Evolutionary conservation across 2,113 vertebrate species (phyloP).

Genomic region (Numenius arquata): DNA sequence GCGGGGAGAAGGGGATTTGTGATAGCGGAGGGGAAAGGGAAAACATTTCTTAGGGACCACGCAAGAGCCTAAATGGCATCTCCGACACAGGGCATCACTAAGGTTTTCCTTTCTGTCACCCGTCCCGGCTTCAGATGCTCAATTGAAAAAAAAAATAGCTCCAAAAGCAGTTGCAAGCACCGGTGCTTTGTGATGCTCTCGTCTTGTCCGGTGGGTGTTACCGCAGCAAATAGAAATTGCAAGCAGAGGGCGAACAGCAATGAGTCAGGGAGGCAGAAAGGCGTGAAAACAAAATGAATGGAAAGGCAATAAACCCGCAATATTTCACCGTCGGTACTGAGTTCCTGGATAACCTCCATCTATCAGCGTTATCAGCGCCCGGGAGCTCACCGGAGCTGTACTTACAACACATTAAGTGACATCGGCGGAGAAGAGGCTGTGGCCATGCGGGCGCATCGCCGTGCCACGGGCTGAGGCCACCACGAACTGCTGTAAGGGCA

Average conservation of each 20-base stretch:
- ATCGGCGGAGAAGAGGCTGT: neutral
- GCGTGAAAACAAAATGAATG: conserved; percentile 57
- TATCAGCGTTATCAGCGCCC: neutral
- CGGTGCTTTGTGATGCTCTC: neutral
- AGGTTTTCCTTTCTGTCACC: neutral
- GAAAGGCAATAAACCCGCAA: neutral
- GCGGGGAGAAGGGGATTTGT: neutral
- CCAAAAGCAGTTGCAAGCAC: neutral
- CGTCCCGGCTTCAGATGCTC: neutral
- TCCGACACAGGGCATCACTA: neutral
- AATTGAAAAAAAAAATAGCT: neutral
- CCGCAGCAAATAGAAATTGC: conserved; percentile 7
- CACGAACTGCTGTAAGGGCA: neutral
- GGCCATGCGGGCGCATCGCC: fast-evolving
- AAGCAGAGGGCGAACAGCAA: neutral
- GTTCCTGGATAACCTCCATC: conserved; percentile 22
- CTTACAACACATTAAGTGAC: neutral
- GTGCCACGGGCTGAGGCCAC: neutral
- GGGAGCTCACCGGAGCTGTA: neutral
- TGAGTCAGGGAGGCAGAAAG: conserved; percentile 61
- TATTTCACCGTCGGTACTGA: neutral
- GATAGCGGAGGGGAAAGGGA: neutral
- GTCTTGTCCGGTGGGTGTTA: conserved; percentile 11
- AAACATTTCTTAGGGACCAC: neutral
- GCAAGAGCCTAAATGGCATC: neutral